Conservation (phyloP, 2,888 invertebrate species). For the Meghimatium bilineatum region DNA sequence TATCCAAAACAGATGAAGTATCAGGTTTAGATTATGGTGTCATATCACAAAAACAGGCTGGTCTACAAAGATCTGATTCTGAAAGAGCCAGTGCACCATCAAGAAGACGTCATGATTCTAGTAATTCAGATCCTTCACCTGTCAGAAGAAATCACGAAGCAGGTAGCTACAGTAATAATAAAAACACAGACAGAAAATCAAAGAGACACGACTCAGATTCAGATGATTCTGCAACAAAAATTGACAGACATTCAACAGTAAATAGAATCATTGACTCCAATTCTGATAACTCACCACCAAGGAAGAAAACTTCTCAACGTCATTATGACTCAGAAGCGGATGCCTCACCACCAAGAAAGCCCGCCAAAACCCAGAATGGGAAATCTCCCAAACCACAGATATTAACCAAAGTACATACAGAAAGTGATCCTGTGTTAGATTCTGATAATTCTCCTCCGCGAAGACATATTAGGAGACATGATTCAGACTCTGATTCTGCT, state of each 20-base stretch:
- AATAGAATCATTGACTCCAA: background rate
- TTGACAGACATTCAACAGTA: conserved; percentile 4
- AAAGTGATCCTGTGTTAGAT: conserved; percentile 36
- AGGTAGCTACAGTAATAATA: background rate
- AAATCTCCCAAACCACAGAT: background rate
- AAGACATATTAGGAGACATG: conserved; percentile 58
- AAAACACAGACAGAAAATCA: background rate
- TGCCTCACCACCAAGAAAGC: conserved; percentile 66
- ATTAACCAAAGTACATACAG: background rate
- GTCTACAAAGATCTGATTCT: background rate
- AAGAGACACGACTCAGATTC: conserved; percentile 48
- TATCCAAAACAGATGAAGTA: conserved; percentile 11
- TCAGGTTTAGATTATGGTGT: conserved; percentile 43
- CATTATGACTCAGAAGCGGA: conserved; percentile 70
- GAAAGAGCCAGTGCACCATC: background rate
- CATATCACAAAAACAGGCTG: conserved; percentile 11
- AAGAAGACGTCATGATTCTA: conserved; percentile 17
- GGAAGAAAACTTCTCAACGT: conserved; percentile 36
- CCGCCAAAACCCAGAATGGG: conserved; percentile 65
- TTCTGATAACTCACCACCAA: conserved; percentile 51
- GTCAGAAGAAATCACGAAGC: conserved; percentile 7
- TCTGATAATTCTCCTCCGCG: conserved; percentile 26
- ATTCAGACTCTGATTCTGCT: conserved; percentile 55
- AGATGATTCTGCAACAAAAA: background rate
- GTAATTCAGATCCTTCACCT: conserved; percentile 35